Percentiles rank a stretch among this genome's conserved stretches.
phyloP scores from a whole-genome alignment of 2,797 vertebrate species.

The Typhlichthys eigenmanni region DNA sequence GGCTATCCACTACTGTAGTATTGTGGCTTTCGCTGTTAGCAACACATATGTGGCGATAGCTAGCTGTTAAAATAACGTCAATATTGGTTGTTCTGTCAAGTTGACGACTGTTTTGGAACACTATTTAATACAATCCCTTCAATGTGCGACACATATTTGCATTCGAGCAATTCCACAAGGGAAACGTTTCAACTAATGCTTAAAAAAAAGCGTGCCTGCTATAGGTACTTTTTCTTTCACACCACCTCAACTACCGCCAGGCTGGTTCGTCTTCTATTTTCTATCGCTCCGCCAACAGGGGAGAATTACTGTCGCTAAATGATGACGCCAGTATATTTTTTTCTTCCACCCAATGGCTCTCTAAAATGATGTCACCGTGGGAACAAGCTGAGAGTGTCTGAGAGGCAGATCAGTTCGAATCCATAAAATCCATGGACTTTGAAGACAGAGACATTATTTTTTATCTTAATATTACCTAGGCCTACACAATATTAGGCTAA shows the following conservation, averaged over 20 bases:
- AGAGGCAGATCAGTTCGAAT: too few species aligned
- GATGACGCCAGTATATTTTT: constrained; percentile 57
- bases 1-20: not conserved
- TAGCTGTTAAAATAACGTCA: constrained; percentile 61
- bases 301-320: constrained; percentile 60
- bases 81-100: constrained; percentile 48
- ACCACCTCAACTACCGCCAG: constrained; percentile 51
- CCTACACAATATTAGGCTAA: not conserved
- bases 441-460: not conserved
- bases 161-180: constrained; percentile 14
- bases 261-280: constrained; percentile 46
- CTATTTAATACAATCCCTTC: constrained; percentile 23
- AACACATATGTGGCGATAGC: constrained; percentile 8
- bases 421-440: not conserved
- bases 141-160: constrained; percentile 7
- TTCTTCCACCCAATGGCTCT: constrained; percentile 51
- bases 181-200: constrained; percentile 30
- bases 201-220: constrained; percentile 18
- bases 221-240: constrained; percentile 34
- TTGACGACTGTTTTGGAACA: constrained; percentile 33
- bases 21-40: constrained; percentile 30
- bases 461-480: not conserved
- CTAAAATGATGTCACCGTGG: constrained; percentile 40
- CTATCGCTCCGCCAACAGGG: constrained; percentile 63
- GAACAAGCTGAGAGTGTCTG: not conserved